Conservation (phyloP, 1,140 invertebrate genomes). For the Conus ventricosus region DNA sequence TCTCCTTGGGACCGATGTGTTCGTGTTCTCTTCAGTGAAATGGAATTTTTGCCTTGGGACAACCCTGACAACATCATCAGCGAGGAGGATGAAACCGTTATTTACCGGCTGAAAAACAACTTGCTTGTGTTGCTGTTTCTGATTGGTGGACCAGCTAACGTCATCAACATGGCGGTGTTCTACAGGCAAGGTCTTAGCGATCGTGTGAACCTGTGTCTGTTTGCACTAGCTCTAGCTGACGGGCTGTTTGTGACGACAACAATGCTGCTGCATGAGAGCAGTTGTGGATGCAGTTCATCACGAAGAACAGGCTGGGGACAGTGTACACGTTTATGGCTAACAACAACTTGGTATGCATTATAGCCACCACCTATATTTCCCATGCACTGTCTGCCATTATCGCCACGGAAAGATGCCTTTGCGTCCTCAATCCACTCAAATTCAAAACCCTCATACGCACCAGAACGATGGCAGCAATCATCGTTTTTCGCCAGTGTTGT, state of each 20-base stretch:
- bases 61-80: too few relatives aligned
- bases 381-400: neutral
- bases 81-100: too few relatives aligned
- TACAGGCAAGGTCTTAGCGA: neutral
- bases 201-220: neutral
- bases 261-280: neutral
- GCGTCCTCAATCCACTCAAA: neutral
- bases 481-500: neutral
- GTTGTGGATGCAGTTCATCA: neutral
- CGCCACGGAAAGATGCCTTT: neutral
- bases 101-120: neutral
- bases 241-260: neutral
- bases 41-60: too few relatives aligned
- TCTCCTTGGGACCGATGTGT: too few relatives aligned
- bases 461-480: neutral
- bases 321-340: neutral
- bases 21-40: too few relatives aligned
- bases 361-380: neutral
- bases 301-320: neutral
- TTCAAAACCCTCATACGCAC: neutral
- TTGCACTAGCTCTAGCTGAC: neutral
- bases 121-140: neutral
- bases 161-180: slow-evolving; percentile 19
- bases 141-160: slow-evolving; percentile 3
- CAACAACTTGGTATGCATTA: neutral